Conservation (phyloP, 2,113 vertebrate species). For the Rhadina sibilatrix region DNA sequence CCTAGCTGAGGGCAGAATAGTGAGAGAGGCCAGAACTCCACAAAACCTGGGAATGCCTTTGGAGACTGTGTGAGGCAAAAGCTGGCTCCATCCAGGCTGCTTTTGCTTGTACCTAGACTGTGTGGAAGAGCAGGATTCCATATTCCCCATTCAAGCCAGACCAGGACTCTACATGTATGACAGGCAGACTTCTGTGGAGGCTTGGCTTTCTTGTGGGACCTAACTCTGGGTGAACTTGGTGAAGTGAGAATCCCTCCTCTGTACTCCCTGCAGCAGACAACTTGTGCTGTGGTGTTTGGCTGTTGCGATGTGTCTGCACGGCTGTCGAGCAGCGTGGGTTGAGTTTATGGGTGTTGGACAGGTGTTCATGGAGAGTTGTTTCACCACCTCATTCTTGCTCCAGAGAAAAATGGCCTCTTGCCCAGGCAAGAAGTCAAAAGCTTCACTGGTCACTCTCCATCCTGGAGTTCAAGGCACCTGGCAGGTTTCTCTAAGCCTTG, state of each 20-base stretch:
- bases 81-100: background rate
- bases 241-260: background rate
- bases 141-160: background rate
- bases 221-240: background rate
- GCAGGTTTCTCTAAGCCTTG: background rate
- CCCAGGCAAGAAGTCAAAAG: background rate
- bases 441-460: background rate
- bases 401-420: background rate
- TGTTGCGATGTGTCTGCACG: accelerated
- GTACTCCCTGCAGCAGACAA: background rate
- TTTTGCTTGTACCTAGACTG: background rate
- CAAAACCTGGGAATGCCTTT: background rate
- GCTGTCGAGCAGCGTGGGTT: background rate
- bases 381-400: background rate
- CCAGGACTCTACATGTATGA: accelerated
- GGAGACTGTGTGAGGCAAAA: background rate
- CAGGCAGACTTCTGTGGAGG: background rate
- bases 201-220: background rate
- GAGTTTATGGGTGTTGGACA: background rate
- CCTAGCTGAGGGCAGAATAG: background rate
- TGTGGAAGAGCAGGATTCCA: background rate
- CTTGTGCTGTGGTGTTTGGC: background rate
- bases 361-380: background rate
- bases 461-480: background rate
- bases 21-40: background rate